Percentiles rank a stretch among this genome's conserved stretches.
Conservation (phyloP, 2,113 vertebrate genomes). For the Tenrec ecaudatus region DNA sequence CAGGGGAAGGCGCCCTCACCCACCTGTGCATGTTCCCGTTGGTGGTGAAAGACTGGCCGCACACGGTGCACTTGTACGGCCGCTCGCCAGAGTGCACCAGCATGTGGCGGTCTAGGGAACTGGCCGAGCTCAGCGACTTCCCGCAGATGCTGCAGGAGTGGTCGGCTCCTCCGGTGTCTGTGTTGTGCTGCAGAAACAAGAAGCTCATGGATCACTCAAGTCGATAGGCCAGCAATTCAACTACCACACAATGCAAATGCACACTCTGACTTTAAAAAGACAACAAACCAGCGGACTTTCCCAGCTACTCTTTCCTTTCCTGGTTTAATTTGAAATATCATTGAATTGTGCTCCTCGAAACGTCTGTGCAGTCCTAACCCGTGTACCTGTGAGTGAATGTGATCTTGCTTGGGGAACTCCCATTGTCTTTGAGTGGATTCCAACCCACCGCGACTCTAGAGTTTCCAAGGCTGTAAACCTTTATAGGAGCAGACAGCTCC, state of each 20-base stretch:
- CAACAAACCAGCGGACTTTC: neutral
- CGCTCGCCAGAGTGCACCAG: conserved; percentile 98
- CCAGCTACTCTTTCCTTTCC: neutral
- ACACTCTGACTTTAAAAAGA: neutral
- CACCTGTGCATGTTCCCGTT: conserved; percentile 99
- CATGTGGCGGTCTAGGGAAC: conserved; percentile 99
- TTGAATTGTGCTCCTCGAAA: neutral
- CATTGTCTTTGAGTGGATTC: no score
- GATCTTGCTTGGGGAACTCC: neutral
- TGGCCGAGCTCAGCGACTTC: conserved; percentile 97
- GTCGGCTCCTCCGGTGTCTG: conserved; percentile 94
- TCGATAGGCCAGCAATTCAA: neutral
- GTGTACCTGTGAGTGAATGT: neutral
- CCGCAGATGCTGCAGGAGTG: conserved; percentile 99
- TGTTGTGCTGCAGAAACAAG: conserved; percentile 93
- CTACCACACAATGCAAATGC: neutral
- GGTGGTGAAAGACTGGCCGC: conserved; percentile 99
- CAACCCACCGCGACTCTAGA: no score
- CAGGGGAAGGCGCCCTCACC: conserved; percentile 53
- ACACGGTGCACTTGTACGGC: conserved; percentile 95
- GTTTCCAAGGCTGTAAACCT: no score
- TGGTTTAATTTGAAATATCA: conserved; percentile 28
- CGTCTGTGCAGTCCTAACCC: neutral
- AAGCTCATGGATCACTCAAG: conserved; percentile 62
- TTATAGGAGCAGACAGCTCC: no score